Base-by-base conservation (phyloP, 2,797 vertebrate species). In the Pseudopleuronectes americanus region DNA sequence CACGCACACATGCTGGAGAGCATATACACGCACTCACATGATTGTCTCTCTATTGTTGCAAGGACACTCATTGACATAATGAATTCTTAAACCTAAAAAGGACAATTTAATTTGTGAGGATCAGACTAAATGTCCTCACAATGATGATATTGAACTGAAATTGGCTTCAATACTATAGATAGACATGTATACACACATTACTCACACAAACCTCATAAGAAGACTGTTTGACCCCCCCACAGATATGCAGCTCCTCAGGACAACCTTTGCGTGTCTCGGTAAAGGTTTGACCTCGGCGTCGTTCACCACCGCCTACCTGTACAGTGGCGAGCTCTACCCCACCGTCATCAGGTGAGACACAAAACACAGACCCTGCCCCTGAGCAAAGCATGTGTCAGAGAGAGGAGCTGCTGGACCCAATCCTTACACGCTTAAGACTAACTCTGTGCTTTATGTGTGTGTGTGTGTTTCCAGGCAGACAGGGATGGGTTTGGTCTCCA, bases 401-500 rank as follows among this genome's bases (percentile, higher is more conserved):
- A 48, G 47, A 48, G 47, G 47, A 48, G 41, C 41, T 43, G 41
- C 41, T 14, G 41, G 16, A 5, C 17, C 41, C 5, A 41, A 41
- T 41, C 38, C 31, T 33, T 8, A 33, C 31, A 33, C n/a, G n/a
- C n/a, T n/a, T n/a, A n/a, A n/a, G n/a, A 33, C 28, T 8, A 8
- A 31, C 28, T 31, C 28, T 31, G 28, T 31, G 7, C 7, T 31
- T 28, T 12, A 13, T 38, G 51, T 43, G 7, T 59, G 36, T 26
- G n/a, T 53, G 7, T 45, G 8, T 55, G 12, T 41, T 38, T 75
- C 28, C 89, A 98, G 96, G 88, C 96, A 98, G 91, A 98, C 95
- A 0, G 97, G 97, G 16, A 84, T 98, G 89, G 97, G 97, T 1
- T 92, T 97, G 0, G 92, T 93, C 56, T 97, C 95, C 77, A 98